Base-by-base conservation (phyloP, 2,797 vertebrate genomes). In the Rachycentron canadum region DNA sequence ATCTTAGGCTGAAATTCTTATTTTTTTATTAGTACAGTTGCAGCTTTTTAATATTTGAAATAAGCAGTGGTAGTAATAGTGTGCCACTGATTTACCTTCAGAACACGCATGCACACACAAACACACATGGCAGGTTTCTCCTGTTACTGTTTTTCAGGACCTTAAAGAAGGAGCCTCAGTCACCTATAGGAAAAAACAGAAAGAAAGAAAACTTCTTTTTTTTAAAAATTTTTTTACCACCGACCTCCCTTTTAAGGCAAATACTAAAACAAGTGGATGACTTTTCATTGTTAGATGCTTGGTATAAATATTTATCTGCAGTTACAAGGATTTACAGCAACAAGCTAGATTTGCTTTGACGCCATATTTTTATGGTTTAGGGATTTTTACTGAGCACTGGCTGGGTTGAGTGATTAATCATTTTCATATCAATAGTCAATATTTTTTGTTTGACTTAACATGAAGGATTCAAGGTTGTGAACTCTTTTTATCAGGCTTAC, bases 141-240 rank as follows among this genome's bases (percentile, higher is more conserved):
- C 61, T 80, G 34, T 76, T 73, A 76, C 41, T 43, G 41, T 43
- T 43, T n/a, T n/a, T n/a, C n/a, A n/a, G 30, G 26, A 53, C 36
- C 45, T 47, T 28, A 47, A 40, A 57, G 21, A 73, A 13, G 26
- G 23, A 0, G 32, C 12, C 8, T 43, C 14, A 17, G 53, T 4
- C 66, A 58, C 41, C 36, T 53, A 21, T 43, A 23, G 53, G 12
- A 69, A 52, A 56, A 16, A 47, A 5, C 7, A 56, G 38, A 23
- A 12, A 19, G 14, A 30, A n/a, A n/a, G 30, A 36, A 25, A 32
- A 14, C 4, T 25, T 14, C n/a, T n/a, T n/a, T n/a, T n/a, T n/a
- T n/a, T 23, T 10, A 19, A 23, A n/a, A n/a, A n/a, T n/a, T 56
- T 32, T 7, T 55, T 28, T 23, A 21, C 16, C 28, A 40, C 5